A percentile compares a stretch with the other conserved stretches of the same genome.
Conservation (phyloP, 2,797 vertebrate genomes). For the Karalla daura region DNA sequence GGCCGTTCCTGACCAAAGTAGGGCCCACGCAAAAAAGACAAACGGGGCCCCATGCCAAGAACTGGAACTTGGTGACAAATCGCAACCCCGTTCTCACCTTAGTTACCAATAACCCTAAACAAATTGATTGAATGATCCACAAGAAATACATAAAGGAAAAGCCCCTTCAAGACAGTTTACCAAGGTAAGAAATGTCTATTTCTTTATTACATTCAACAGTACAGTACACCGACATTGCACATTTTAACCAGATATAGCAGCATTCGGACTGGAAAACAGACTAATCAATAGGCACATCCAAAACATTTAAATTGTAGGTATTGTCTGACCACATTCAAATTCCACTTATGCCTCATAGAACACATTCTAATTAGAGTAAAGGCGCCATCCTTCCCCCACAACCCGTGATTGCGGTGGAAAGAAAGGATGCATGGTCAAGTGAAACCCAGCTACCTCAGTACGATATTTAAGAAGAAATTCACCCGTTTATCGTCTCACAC, state of each 20-base stretch:
- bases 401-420: constrained; percentile 43
- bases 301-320: constrained; percentile 69
- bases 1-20: no score
- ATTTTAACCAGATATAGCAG: constrained; percentile 87
- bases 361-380: constrained; percentile 45
- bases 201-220: constrained; percentile 85
- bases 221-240: constrained; percentile 86
- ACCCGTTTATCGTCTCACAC: constrained; percentile 10
- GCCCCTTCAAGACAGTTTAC: constrained; percentile 52
- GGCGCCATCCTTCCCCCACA: neutral
- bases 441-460: constrained; percentile 31
- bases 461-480: constrained; percentile 11
- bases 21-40: no score
- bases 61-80: neutral
- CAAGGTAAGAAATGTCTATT: constrained; percentile 83
- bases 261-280: constrained; percentile 82
- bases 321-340: constrained; percentile 55
- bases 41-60: no score
- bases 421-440: constrained; percentile 40
- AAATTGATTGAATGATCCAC: neutral
- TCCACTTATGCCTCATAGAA: constrained; percentile 72
- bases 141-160: neutral
- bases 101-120: neutral
- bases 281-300: constrained; percentile 81
- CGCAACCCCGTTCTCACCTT: neutral